Base-by-base conservation (phyloP, 2,113 vertebrate genomes). In the Camelus dromedarius region DNA sequence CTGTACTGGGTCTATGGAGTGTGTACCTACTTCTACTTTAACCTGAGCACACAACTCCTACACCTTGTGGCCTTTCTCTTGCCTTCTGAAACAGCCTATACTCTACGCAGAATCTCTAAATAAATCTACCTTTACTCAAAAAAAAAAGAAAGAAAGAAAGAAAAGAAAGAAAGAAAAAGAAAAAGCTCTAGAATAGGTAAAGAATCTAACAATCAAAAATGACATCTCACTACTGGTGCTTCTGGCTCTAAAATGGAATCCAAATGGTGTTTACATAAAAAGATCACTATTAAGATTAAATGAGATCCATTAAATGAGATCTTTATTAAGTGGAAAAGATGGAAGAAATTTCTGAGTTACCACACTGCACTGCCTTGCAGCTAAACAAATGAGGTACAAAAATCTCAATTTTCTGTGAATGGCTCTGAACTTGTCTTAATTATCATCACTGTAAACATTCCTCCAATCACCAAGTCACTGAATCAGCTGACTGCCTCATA, bases 401-500 rank as follows among this genome's bases (percentile, higher is more conserved):
- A 58, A 28, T 18, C 20, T 52, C n/a, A 80, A 50, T 52, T 89
- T 89, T 82, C 48, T 85, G 54, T 62, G 32, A 56, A 56, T 32
- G 50, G 48, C n/a, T 91, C 50, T 54, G 26, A 88, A 91, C 6
- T 30, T 77, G n/a, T 60, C 58, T 93, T 91, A 81, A 90, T 48
- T 70, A 67, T 76, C 15, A 81, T 93, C 24, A 77, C 24, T 58
- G 13, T 91, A 73, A 85, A 82, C 32, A 95, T 84, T 89, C 46
- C 80, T 86, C 18, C 32, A 64, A 32, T 72, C 26, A 91, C 52
- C 76, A 67, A 28, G 67, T 81, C 70, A 91, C 56, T 18, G 6
- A 89, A 52, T 85, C 79, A 92, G 52, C 46, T 28, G 86, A 62
- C 24, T 83, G 52, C 10, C 32, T 95, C 54, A 79, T 60, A n/a